Conservation (phyloP, 35 echinoderm and acorn worm species). For the Apostichopus japonicus region DNA sequence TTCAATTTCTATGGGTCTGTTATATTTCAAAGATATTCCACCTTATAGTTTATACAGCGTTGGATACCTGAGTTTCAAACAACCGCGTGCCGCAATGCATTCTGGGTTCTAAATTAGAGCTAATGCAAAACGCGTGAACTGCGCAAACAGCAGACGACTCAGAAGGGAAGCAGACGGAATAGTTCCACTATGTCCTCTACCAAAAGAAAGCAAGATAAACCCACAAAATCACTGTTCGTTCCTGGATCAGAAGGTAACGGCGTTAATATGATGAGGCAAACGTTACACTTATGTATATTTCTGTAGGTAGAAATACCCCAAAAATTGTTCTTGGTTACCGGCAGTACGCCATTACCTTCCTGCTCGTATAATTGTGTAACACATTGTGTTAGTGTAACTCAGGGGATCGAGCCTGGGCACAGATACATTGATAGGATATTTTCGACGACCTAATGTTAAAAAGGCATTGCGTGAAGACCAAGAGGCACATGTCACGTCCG, state of each 20-base stretch:
- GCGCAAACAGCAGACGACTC: slow-evolving; percentile 90
- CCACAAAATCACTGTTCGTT: slow-evolving; percentile 71
- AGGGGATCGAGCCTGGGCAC: neutral
- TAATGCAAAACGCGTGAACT: slow-evolving; percentile 36
- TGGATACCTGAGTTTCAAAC: neutral
- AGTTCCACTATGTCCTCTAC: slow-evolving; percentile 75
- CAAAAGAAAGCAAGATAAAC: slow-evolving; percentile 84
- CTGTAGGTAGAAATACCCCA: neutral
- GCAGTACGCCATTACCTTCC: slow-evolving; percentile 8
- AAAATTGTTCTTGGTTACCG: neutral
- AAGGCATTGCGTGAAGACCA: too few species aligned
- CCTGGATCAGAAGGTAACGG: slow-evolving; percentile 65
- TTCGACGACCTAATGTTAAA: neutral
- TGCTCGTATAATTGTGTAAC: neutral
- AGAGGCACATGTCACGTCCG: neutral
- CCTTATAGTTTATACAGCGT: too few species aligned
- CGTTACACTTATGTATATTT: neutral
- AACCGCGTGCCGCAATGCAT: slow-evolving; percentile 13
- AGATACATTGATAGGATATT: slow-evolving; percentile 13
- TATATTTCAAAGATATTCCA: too few species aligned
- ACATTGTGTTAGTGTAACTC: neutral
- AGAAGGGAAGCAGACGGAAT: slow-evolving; percentile 71
- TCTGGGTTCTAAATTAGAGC: slow-evolving; percentile 22
- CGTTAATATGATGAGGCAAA: neutral
- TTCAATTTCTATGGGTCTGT: too few species aligned